A percentile compares a stretch with the other conserved stretches of the same genome.
Evolutionary conservation across 2,797 vertebrate species (phyloP).

Genomic region (Onychomys leucogaster): DNA sequence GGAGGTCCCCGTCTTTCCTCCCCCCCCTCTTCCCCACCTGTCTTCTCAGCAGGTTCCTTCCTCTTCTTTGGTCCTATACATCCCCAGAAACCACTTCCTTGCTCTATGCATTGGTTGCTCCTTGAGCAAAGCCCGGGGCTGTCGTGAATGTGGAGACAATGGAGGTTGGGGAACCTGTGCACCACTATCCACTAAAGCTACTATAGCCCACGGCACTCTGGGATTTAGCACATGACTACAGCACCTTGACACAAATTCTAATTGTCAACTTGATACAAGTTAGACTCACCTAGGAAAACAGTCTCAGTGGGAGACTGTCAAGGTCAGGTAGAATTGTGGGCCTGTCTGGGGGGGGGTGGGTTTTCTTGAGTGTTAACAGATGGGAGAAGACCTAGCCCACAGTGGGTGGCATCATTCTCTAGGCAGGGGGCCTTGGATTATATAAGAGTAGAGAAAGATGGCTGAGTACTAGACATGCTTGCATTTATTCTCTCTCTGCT

Average conservation of each 20-base stretch:
- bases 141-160: not conserved
- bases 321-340: not conserved
- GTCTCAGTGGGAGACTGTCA: not conserved
- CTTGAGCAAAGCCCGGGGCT: not conserved
- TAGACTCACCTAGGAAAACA: not conserved
- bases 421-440: not conserved
- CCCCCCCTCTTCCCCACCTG: not conserved
- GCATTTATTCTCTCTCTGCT: not conserved
- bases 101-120: not conserved
- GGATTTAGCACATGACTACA: not conserved
- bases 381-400: not conserved
- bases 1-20: not conserved
- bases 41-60: no score
- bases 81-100: not conserved
- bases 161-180: no score
- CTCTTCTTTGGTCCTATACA: not conserved
- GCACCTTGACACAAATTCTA: not conserved
- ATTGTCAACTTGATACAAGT: not conserved
- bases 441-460: not conserved
- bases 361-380: not conserved
- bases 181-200: rapidly evolving
- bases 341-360: no score
- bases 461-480: not conserved
- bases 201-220: not conserved
- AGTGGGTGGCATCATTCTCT: not conserved